These are phyloP conservation scores for Sipha flava DNA, from an alignment of 1,140 invertebrate species.

Conservation along the genomic window DNA sequence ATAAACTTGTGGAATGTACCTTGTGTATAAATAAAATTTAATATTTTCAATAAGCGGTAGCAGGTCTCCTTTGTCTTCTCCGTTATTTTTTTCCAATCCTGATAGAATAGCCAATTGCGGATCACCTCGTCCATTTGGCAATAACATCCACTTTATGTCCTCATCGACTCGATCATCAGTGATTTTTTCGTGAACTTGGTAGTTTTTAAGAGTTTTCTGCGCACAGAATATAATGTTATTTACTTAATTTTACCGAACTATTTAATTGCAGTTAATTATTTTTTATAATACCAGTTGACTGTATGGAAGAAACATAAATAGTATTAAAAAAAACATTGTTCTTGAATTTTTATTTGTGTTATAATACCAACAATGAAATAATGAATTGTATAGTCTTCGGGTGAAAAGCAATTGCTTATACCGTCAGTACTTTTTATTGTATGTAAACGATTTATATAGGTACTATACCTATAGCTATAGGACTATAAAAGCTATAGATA, in stretches of 20 bases:
- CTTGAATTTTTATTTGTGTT: not conserved
- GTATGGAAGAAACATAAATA: not conserved
- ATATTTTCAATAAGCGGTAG: constrained; percentile 29
- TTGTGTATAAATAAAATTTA: constrained; percentile 39
- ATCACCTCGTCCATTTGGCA: constrained; percentile 54
- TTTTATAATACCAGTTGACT: not conserved
- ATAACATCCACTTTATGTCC: constrained; percentile 50
- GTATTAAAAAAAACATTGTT: not conserved
- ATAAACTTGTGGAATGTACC: too few species aligned
- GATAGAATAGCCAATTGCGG: constrained; percentile 50
- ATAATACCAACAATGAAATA: not conserved
- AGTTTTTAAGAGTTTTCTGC: constrained; percentile 22
- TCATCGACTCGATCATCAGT: constrained; percentile 25
- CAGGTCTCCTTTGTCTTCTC: not conserved
- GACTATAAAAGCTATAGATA: too few species aligned
- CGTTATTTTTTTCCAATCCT: constrained; percentile 34
- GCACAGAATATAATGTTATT: not conserved
- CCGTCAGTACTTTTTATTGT: not conserved
- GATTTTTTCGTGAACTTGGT: constrained; percentile 29
- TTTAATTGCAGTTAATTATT: not conserved
- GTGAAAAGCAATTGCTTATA: not conserved
- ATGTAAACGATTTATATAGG: not conserved
- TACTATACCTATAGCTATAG: too few species aligned
- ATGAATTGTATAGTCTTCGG: not conserved
- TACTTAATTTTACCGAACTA: not conserved